These are phyloP conservation scores for Taxidea taxus DNA, from an alignment of 2,113 vertebrate genomes.

Conservation along the genomic window DNA sequence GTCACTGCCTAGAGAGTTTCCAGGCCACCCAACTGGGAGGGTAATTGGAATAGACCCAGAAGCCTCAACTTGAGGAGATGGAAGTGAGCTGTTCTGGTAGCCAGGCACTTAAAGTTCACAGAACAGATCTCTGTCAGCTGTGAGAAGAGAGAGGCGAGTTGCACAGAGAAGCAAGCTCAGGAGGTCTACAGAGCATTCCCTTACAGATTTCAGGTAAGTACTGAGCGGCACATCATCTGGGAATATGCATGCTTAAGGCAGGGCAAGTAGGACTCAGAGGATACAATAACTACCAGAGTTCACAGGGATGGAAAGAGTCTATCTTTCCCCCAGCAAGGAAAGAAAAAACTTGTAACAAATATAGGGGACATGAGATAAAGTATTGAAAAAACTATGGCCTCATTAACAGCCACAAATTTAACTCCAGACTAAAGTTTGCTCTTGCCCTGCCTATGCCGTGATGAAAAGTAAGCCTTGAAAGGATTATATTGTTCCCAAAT, in stretches of 20 bases:
- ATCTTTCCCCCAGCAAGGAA: background rate
- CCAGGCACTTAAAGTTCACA: background rate
- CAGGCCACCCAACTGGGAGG: background rate
- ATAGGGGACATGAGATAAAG: background rate
- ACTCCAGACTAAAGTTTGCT: background rate
- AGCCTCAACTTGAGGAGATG: background rate
- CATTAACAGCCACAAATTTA: background rate
- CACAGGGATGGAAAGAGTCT: background rate
- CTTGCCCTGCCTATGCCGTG: background rate
- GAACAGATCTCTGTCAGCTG: background rate
- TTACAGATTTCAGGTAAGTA: background rate
- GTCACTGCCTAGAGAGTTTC: background rate
- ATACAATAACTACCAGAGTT: background rate
- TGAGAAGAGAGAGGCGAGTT: background rate
- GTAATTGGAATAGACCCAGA: background rate
- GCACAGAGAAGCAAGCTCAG: background rate
- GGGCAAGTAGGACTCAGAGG: background rate
- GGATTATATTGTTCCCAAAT: background rate
- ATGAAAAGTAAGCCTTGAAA: background rate
- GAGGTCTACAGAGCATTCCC: background rate
- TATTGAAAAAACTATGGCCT: background rate
- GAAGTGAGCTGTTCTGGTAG: background rate
- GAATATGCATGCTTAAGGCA: background rate
- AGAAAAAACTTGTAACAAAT: background rate
- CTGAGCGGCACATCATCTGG: background rate